These are phyloP conservation scores for Leucophenga maculata DNA, from an alignment of 2,888 invertebrate genomes.

Conservation along the genomic window DNA sequence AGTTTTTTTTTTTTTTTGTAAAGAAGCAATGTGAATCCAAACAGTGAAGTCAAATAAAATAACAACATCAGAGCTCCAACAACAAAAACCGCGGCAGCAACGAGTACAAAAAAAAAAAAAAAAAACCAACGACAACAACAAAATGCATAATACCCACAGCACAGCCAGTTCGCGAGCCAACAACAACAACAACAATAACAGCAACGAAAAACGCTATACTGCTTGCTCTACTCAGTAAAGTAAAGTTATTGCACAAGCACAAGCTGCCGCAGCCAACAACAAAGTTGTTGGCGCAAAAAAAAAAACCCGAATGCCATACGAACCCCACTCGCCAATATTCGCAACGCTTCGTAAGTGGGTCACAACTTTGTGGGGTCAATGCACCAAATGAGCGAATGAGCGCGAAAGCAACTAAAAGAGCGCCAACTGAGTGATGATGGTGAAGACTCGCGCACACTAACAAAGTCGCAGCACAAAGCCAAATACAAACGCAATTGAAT, in stretches of 20 bases:
- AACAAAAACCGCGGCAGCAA: conserved; percentile 6
- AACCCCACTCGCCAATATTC: conserved; percentile 58
- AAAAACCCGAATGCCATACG: conserved; percentile 40
- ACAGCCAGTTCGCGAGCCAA: conserved; percentile 19
- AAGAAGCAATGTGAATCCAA: conserved; percentile 2
- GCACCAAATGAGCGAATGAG: conserved; percentile 61
- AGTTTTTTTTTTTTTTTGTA: no score
- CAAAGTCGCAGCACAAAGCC: not conserved
- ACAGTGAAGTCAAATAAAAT: not conserved
- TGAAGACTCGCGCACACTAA: no score
- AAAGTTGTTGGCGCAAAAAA: conserved; percentile 44
- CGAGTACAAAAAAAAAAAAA: conserved; percentile 30
- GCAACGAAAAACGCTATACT: conserved; percentile 11
- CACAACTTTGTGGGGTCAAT: conserved; percentile 73
- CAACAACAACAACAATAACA: conserved; percentile 15
- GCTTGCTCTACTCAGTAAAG: conserved; percentile 20
- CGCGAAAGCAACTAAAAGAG: not conserved
- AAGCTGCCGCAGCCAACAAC: conserved; percentile 32
- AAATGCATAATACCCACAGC: conserved; percentile 24
- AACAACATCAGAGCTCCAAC: not conserved
- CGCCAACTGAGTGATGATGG: not conserved
- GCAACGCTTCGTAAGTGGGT: conserved; percentile 73
- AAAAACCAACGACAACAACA: conserved; percentile 45
- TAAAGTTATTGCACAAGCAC: conserved; percentile 39
- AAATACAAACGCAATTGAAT: not conserved